Percentiles rank a stretch among this genome's conserved stretches.
Conservation (phyloP, 1,140 invertebrate species). For the Drosophila serrata region DNA sequence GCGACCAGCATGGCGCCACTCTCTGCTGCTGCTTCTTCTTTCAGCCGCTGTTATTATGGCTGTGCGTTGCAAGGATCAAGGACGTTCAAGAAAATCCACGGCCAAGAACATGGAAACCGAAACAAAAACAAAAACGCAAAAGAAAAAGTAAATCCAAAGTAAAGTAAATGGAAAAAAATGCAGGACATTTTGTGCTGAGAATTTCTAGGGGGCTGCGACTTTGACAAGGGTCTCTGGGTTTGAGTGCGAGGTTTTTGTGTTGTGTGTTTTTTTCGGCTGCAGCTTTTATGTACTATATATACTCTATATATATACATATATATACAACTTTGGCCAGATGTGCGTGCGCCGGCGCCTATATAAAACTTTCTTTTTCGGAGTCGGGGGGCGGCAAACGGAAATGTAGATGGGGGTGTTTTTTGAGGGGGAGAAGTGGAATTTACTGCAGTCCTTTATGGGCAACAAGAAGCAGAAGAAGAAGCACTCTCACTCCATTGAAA, state of each 20-base stretch:
- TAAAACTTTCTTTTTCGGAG: slow-evolving; percentile 34
- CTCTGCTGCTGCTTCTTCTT: slow-evolving; percentile 21
- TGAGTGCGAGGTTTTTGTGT: slow-evolving; percentile 7
- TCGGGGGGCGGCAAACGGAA: neutral
- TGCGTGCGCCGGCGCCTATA: slow-evolving; percentile 63
- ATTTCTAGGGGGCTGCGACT: slow-evolving; percentile 50
- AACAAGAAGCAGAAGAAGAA: slow-evolving; percentile 9
- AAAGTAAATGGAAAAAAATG: slow-evolving; percentile 71
- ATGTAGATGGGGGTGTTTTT: slow-evolving; percentile 9
- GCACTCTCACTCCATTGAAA: neutral
- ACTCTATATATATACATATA: neutral
- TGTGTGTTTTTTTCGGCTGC: slow-evolving; percentile 55
- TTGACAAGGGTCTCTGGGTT: slow-evolving; percentile 65
- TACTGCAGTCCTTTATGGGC: slow-evolving; percentile 77
- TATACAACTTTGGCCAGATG: slow-evolving; percentile 42
- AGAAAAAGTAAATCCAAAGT: slow-evolving; percentile 30
- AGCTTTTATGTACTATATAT: slow-evolving; percentile 53
- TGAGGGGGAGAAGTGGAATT: slow-evolving; percentile 27
- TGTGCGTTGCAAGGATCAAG: slow-evolving; percentile 84
- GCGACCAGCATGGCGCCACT: slow-evolving; percentile 75
- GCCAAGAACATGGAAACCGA: slow-evolving; percentile 35
- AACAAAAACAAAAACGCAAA: slow-evolving; percentile 65
- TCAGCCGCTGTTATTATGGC: slow-evolving; percentile 56
- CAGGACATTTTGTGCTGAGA: slow-evolving; percentile 63
- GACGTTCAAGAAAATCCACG: slow-evolving; percentile 79